Evolutionary conservation across 2,113 vertebrate genomes (phyloP).

Genomic region (Rhadina sibilatrix): DNA sequence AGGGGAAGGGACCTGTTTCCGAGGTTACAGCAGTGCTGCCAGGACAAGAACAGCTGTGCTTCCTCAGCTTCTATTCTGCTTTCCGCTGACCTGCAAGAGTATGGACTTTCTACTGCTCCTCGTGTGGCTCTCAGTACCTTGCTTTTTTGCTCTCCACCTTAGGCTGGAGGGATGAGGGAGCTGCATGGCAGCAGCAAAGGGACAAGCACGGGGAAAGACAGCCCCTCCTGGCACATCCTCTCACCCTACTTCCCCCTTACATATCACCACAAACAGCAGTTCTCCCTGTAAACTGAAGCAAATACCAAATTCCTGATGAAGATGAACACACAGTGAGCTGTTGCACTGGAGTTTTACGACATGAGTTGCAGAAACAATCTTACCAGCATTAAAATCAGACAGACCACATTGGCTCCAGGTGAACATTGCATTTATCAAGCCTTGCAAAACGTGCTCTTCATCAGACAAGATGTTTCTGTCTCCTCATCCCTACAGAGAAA

Average conservation of each 20-base stretch:
- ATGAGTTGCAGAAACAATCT: not conserved
- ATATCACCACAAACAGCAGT: not conserved
- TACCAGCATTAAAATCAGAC: not conserved
- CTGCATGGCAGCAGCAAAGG: not conserved
- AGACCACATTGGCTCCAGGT: not conserved
- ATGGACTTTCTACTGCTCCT: not conserved
- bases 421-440: not conserved
- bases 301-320: not conserved
- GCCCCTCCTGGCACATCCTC: not conserved
- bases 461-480: not conserved
- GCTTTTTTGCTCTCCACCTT: not conserved
- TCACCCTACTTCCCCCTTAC: not conserved
- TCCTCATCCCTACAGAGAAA: not conserved
- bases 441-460: not conserved
- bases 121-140: accelerated
- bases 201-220: not conserved
- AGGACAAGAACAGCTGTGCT: not conserved
- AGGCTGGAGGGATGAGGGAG: not conserved
- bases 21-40: not conserved
- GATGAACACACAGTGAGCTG: not conserved
- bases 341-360: not conserved
- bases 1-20: not conserved
- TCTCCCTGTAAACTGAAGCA: not conserved
- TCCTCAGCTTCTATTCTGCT: not conserved
- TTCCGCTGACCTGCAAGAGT: not conserved